Conservation (phyloP, 2,888 invertebrate genomes). For the Sarcophaga variegata region DNA sequence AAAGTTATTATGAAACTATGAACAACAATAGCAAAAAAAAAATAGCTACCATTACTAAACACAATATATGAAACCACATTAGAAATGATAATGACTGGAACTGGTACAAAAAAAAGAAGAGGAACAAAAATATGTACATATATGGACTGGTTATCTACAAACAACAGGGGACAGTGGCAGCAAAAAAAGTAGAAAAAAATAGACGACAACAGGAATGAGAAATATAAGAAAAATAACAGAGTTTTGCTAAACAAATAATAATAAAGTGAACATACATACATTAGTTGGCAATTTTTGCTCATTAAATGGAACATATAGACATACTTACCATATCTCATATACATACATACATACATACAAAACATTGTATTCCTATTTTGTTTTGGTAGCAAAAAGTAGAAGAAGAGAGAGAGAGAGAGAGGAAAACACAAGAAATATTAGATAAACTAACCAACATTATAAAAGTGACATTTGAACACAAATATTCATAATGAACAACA, state of each 20-base stretch:
- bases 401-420: background rate
- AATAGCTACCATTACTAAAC: background rate
- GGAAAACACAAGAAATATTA: background rate
- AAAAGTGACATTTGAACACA: background rate
- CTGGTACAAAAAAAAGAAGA: conserved; percentile 1
- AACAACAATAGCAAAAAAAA: conserved; percentile 1
- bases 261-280: conserved; percentile 69
- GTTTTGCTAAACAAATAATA: conserved; percentile 65
- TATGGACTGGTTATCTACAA: background rate
- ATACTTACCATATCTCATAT: background rate
- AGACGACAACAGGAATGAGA: background rate
- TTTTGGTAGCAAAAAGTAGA: too few species aligned
- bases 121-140: too few species aligned
- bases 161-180: conserved; percentile 12
- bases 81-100: conserved; percentile 7
- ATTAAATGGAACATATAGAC: conserved; percentile 51
- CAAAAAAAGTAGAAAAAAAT: background rate
- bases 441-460: conserved; percentile 8
- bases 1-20: background rate
- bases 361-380: background rate
- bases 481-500: background rate
- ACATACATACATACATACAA: conserved; percentile 1
- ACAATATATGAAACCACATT: conserved; percentile 21
- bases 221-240: conserved; percentile 6
- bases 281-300: conserved; percentile 70